Conservation (phyloP, 2,888 invertebrate species). For the Macrophya annulata region DNA sequence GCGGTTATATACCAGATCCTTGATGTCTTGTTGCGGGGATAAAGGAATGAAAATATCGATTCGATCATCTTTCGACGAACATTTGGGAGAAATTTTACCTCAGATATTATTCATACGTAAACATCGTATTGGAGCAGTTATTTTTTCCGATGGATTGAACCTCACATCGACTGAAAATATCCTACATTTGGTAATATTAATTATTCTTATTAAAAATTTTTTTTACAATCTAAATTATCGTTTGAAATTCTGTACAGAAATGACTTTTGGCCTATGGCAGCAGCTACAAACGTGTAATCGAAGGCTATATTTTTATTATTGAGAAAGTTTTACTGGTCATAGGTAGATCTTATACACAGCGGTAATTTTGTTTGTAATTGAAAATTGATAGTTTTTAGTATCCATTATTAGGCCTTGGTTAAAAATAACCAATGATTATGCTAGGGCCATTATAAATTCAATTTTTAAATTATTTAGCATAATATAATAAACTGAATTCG, state of each 20-base stretch:
- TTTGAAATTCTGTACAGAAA: not conserved
- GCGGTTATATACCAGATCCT: conserved; percentile 67
- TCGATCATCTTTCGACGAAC: conserved; percentile 71
- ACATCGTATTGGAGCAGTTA: conserved; percentile 74
- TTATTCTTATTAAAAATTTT: not conserved
- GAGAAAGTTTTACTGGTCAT: not conserved
- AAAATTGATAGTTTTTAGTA: not conserved
- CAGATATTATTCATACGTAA: conserved; percentile 70
- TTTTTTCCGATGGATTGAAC: conserved; percentile 74
- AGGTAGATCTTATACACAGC: not conserved
- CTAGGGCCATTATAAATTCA: not conserved
- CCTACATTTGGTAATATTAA: conserved; percentile 69
- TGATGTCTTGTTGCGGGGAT: conserved; percentile 71
- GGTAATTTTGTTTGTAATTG: not conserved
- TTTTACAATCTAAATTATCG: not conserved
- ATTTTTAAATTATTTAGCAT: not conserved
- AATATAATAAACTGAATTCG: not conserved
- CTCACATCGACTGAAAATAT: conserved; percentile 73
- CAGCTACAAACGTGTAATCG: not conserved
- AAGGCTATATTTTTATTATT: not conserved
- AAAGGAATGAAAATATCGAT: conserved; percentile 72
- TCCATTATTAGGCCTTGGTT: not conserved
- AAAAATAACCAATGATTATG: not conserved
- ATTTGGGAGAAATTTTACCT: conserved; percentile 64
- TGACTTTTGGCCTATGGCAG: not conserved